Evolutionary conservation across 2,888 invertebrate genomes (phyloP), one percentile per base, ranked within the genome.

Genomic region (Lamellibrachia columna): DNA sequence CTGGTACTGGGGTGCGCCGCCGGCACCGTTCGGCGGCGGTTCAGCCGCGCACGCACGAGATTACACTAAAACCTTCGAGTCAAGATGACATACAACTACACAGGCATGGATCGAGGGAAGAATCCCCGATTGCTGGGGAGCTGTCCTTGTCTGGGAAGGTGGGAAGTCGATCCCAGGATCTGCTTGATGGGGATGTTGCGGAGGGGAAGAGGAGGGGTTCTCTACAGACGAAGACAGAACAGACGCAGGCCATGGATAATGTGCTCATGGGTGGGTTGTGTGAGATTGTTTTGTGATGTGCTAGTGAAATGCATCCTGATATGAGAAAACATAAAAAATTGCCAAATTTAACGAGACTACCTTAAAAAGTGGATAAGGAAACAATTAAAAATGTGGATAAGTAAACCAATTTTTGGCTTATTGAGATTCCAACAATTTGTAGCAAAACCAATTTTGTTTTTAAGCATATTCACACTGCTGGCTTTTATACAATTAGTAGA

Each of bases 171-270:
- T 90, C 92, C 15, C 28, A 90, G 92, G 92, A 28, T 9, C 52
- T n/a, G 53, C n/a, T 52, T 7, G 52, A 53, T 40, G 90, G 55
- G 53, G 92, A 92, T 15, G 52, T 40, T 7, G 90, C 8, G 22
- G 53, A 22, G 92, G 55, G 9, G 91, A 92, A 90, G 90, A 58
- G 92, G 91, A 92, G 92, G 53, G 28, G n/a, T 11, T 7, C 90
- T 0, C 92, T 93, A 15, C 93, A 91, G 53, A 92, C 93, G 7
- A 28, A 91, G n/a, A 91, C 90, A 9, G 93, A 93, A 40, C 94
- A 94, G 75, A 93, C 93, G 11, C 93, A 94, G 91, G 93, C 93
- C 52, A 93, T 94, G 90, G 94, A 94, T 60, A 92, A 91, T 53
- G 93, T 94, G 2, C 92, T 94, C 28, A 93, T 94, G 93, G 93